Percentiles rank a stretch among this genome's conserved stretches.
phyloP scores from a whole-genome alignment of 2,113 vertebrate genomes.

The Todiramphus chloris region DNA sequence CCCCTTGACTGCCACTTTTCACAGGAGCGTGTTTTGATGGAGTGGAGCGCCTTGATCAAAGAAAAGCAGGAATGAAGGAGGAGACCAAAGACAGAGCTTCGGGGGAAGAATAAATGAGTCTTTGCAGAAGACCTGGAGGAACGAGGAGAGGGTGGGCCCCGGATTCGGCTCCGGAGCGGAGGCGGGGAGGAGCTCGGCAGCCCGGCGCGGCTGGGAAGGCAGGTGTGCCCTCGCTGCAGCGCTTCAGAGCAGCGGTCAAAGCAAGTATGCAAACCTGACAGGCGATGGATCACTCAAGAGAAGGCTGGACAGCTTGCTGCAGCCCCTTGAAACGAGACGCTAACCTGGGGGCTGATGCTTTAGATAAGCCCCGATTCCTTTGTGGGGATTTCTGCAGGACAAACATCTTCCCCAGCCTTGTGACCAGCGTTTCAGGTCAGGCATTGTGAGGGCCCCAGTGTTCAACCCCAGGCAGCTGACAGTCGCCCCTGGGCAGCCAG shows the following conservation, averaged over 20 bases:
- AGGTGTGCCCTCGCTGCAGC: neutral
- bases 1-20: neutral
- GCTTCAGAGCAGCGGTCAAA: neutral
- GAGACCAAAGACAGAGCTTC: conserved; percentile 46
- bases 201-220: neutral
- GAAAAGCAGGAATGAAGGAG: conserved; percentile 21
- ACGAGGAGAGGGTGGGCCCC: neutral
- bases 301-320: neutral
- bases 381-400: conserved; percentile 34
- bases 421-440: neutral
- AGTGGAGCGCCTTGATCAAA: conserved; percentile 16
- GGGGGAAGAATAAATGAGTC: conserved; percentile 50
- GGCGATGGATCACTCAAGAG: conserved; percentile 28
- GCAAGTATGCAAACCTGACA: conserved; percentile 52
- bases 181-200: neutral
- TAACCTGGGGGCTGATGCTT: conserved; percentile 31
- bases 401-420: neutral
- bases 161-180: neutral
- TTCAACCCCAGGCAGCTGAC: neutral
- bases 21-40: neutral
- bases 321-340: neutral
- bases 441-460: neutral
- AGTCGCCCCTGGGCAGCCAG: neutral
- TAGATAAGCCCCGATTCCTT: conserved; percentile 9
- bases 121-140: conserved; percentile 29